Percentiles rank a stretch among this genome's conserved stretches.
These are phyloP conservation scores for Mionectes olivaceus DNA, from an alignment of 2,797 vertebrate genomes.

Conservation along the genomic window DNA sequence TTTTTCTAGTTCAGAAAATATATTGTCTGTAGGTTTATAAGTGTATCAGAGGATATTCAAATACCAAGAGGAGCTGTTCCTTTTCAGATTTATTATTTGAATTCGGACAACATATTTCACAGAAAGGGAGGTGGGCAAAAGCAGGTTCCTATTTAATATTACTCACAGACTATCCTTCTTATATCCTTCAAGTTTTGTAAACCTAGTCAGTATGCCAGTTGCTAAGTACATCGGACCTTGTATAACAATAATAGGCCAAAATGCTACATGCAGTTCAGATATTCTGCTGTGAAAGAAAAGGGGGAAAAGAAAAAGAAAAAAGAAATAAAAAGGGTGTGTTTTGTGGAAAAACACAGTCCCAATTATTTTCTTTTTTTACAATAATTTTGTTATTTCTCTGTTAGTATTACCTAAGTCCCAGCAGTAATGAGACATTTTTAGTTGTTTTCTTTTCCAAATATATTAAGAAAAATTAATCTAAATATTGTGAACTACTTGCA, in stretches of 20 bases:
- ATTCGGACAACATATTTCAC: conserved; percentile 35
- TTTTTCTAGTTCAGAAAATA: neutral
- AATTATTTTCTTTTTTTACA: neutral
- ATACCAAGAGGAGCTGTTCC: conserved; percentile 24
- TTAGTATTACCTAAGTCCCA: neutral
- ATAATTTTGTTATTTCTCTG: neutral
- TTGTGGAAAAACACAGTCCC: neutral
- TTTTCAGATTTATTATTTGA: conserved; percentile 58
- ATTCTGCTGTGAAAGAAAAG: neutral
- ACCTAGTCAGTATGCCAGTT: conserved; percentile 21
- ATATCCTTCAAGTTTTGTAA: conserved; percentile 57
- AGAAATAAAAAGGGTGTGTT: neutral
- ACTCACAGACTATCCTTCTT: conserved; percentile 55
- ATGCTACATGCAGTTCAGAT: neutral
- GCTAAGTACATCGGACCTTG: conserved; percentile 6
- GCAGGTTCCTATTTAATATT: conserved; percentile 36
- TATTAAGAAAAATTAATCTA: neutral
- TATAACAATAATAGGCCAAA: neutral
- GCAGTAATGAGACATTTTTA: neutral
- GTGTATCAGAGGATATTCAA: conserved; percentile 16
- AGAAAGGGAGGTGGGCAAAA: neutral
- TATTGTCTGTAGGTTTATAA: neutral
- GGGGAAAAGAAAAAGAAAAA: too few relatives aligned
- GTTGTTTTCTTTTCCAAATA: neutral
- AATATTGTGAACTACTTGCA: neutral